Percentiles rank a stretch among this genome's conserved stretches.
phyloP scores from a whole-genome alignment of 1,140 invertebrate species.

The Leptinotarsa undecemlineata region DNA sequence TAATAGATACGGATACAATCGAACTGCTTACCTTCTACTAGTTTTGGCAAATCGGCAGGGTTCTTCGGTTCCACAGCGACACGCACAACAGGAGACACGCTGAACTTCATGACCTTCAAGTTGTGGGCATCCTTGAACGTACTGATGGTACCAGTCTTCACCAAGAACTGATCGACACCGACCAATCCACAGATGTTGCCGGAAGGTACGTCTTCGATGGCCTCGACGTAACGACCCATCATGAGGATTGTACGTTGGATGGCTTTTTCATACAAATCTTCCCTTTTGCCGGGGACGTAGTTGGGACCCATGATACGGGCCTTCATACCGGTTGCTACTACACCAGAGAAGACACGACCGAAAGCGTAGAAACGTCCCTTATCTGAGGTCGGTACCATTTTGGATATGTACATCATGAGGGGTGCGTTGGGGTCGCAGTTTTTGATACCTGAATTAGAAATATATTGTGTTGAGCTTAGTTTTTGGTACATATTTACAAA shows the following conservation, averaged over 20 bases:
- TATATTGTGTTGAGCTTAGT: neutral
- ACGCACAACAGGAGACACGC: slow-evolving; percentile 98
- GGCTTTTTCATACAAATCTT: slow-evolving; percentile 98
- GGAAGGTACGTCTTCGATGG: slow-evolving; percentile 98
- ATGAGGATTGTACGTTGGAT: slow-evolving; percentile 99
- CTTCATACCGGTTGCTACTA: slow-evolving; percentile 92
- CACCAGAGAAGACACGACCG: slow-evolving; percentile 98
- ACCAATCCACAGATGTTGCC: slow-evolving; percentile 99
- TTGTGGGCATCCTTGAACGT: slow-evolving; percentile 99
- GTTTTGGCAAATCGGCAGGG: slow-evolving; percentile 97
- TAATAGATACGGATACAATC: neutral
- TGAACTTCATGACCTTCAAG: slow-evolving; percentile 98
- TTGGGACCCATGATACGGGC: slow-evolving; percentile 98
- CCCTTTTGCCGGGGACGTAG: slow-evolving; percentile 96
- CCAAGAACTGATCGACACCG: slow-evolving; percentile 98
- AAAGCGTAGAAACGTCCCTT: slow-evolving; percentile 99
- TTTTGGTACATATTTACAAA: neutral
- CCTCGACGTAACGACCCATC: slow-evolving; percentile 99
- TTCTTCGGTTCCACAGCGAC: slow-evolving; percentile 99
- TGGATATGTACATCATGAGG: slow-evolving; percentile 99
- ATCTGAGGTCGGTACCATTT: slow-evolving; percentile 99
- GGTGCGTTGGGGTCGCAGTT: slow-evolving; percentile 95
- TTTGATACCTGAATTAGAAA: slow-evolving; percentile 58
- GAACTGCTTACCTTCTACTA: slow-evolving; percentile 81
- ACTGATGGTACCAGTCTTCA: slow-evolving; percentile 99